Evolutionary conservation across 2,797 vertebrate genomes (phyloP).

Genomic region (Sebastes matsubarae): DNA sequence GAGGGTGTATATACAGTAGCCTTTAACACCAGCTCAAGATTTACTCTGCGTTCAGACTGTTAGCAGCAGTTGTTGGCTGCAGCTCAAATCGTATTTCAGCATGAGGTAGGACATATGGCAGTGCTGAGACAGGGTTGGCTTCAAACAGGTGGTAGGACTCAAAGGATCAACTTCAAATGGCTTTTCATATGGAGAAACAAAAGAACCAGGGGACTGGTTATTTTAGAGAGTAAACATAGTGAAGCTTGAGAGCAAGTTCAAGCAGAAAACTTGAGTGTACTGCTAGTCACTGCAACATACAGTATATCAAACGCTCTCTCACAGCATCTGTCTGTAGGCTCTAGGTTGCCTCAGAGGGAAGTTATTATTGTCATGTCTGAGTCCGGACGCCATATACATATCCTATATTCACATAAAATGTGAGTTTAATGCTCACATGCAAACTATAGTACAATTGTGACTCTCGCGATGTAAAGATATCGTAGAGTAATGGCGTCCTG

Average conservation of each 20-base stretch:
- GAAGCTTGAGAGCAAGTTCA: neutral
- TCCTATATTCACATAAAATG: neutral
- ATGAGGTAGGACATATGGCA: constrained; percentile 10
- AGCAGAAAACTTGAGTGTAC: neutral
- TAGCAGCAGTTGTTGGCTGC: neutral
- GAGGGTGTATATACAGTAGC: neutral
- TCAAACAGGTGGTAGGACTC: constrained; percentile 1
- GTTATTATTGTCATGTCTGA: neutral
- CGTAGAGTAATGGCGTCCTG: too few relatives aligned
- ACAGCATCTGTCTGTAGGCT: neutral
- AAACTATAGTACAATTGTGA: neutral
- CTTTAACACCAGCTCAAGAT: constrained; percentile 11
- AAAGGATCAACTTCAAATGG: constrained; percentile 5
- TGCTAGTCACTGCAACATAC: neutral
- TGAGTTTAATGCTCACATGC: neutral
- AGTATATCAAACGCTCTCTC: neutral
- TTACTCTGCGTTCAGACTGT: neutral
- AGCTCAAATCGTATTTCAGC: neutral
- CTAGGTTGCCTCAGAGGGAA: neutral
- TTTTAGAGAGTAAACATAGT: constrained; percentile 2
- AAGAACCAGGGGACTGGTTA: neutral
- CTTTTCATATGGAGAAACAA: constrained; percentile 3
- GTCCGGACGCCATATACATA: neutral
- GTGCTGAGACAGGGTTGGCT: neutral
- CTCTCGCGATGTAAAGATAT: neutral